A percentile compares a stretch with the other conserved stretches of the same genome.
These are phyloP conservation scores for Noctua comes DNA, from an alignment of 2,888 invertebrate genomes.

Conservation along the genomic window DNA sequence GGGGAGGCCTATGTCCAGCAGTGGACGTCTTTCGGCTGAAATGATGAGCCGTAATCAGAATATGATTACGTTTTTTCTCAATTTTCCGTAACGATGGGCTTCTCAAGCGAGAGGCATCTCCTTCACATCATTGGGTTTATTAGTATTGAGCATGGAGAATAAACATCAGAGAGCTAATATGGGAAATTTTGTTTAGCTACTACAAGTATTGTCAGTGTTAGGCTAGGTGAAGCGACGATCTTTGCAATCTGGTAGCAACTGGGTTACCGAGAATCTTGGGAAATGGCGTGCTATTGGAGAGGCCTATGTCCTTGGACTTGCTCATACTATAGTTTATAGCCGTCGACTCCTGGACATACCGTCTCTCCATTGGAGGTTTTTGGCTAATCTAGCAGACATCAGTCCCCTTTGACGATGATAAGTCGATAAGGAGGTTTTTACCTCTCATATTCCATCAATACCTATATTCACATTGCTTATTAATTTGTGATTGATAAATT, in stretches of 20 bases:
- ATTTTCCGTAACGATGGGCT: conserved; percentile 53
- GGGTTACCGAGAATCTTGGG: neutral
- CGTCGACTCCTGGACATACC: neutral
- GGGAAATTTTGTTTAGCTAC: neutral
- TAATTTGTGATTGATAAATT: neutral
- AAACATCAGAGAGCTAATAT: neutral
- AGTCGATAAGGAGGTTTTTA: neutral
- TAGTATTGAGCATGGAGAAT: conserved; percentile 9
- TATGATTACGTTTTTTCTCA: conserved; percentile 41
- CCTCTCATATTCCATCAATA: neutral
- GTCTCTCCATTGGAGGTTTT: neutral
- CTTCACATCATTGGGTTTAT: conserved; percentile 48
- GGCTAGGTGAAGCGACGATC: neutral
- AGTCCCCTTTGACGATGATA: neutral
- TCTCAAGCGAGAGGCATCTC: conserved; percentile 23
- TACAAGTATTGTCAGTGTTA: neutral
- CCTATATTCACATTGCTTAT: neutral
- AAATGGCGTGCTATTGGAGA: neutral
- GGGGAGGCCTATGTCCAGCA: too few relatives aligned
- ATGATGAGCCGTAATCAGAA: conserved; percentile 35
- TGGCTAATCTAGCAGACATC: neutral
- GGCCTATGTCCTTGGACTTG: too few relatives aligned
- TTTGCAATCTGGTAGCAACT: neutral
- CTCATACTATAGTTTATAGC: neutral
- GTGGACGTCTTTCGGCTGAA: too few relatives aligned